Conservation (phyloP, 2,113 vertebrate genomes). For the Centropus bengalensis region DNA sequence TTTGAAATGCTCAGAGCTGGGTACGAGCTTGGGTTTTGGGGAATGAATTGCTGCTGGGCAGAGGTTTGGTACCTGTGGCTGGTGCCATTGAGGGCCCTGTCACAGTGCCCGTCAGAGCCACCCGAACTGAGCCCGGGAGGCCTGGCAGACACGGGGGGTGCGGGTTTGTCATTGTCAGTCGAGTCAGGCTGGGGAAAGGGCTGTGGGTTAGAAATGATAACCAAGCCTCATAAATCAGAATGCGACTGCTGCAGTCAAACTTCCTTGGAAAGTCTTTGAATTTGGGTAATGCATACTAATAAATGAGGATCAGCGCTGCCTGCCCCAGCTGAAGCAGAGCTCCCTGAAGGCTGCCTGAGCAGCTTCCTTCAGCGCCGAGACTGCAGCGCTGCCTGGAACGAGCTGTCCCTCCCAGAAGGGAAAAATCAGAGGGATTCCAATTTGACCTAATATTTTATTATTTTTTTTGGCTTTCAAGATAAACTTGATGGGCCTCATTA, state of each 20-base stretch:
- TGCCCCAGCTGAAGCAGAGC: not conserved
- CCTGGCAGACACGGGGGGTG: not conserved
- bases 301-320: not conserved
- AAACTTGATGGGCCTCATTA: slow-evolving; percentile 15
- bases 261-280: slow-evolving; percentile 72
- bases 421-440: not conserved
- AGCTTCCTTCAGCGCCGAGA: not conserved
- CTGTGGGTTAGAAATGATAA: slow-evolving; percentile 59
- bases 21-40: not conserved
- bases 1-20: not conserved
- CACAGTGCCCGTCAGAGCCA: not conserved
- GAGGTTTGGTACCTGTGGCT: not conserved
- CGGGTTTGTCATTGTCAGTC: slow-evolving; percentile 45
- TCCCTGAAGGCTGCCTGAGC: not conserved
- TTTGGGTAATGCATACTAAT: slow-evolving; percentile 67
- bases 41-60: not conserved
- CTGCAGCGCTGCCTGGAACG: not conserved
- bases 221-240: slow-evolving; percentile 64
- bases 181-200: slow-evolving; percentile 23
- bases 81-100: not conserved
- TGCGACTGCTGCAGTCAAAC: slow-evolving; percentile 47
- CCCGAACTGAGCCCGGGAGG: not conserved
- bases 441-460: not conserved
- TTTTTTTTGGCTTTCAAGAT: slow-evolving; percentile 11
- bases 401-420: not conserved